Evolutionary conservation across 37 sponge, comb jelly and placozoan genomes (phyloP).

Genomic region (Ianthella basta): DNA sequence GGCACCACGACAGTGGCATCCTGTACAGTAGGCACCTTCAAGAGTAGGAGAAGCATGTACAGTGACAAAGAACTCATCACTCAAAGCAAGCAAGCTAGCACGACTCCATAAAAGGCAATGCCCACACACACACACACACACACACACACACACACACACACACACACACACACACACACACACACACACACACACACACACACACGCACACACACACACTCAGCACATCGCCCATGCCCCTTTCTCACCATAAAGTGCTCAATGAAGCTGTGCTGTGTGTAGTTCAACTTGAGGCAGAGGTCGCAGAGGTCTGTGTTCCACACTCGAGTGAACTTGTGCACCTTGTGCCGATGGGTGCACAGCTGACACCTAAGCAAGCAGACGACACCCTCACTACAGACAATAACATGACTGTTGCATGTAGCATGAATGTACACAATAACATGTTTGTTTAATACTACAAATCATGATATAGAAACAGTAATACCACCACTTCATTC

Average conservation of each 20-base stretch:
- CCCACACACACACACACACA: neutral
- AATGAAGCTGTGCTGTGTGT: slow-evolving; percentile 53
- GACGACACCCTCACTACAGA: no score
- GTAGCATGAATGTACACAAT: no score
- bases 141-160: neutral
- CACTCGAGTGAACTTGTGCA: slow-evolving; percentile 25
- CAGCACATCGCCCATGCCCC: no score
- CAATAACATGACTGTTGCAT: no score
- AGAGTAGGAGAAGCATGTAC: neutral
- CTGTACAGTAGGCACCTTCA: slow-evolving; percentile 59
- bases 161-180: neutral
- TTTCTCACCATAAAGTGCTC: slow-evolving; percentile 73
- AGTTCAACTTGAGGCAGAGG: slow-evolving; percentile 56
- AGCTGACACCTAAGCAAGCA: neutral
- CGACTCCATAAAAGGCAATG: no score
- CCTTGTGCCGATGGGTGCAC: neutral
- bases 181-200: neutral
- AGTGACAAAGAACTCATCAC: no score
- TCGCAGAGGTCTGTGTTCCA: slow-evolving; percentile 65
- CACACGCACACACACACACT: neutral
- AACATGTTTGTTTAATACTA: no score
- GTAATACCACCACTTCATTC: no score
- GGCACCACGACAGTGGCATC: slow-evolving; percentile 60
- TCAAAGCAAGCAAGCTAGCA: no score
- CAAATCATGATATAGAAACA: no score